phyloP scores from a whole-genome alignment of 2,113 vertebrate species.

The Morone saxatilis region DNA sequence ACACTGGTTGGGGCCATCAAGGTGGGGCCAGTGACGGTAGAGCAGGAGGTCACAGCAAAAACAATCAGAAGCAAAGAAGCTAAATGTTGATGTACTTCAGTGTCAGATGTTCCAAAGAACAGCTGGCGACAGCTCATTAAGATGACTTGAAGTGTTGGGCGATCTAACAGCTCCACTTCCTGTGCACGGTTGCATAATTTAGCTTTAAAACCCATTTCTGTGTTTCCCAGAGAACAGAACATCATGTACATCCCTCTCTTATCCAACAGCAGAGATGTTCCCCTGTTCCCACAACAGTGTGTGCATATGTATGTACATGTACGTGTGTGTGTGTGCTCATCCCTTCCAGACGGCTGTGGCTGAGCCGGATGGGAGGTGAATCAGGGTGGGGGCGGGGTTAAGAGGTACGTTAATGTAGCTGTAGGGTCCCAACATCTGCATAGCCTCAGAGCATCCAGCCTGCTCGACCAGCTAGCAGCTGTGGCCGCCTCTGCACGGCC shows the following conservation, averaged over 20 bases:
- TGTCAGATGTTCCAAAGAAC: not conserved
- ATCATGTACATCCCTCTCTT: not conserved
- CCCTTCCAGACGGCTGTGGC: conserved; percentile 23
- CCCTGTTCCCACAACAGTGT: not conserved
- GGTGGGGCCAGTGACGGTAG: accelerated
- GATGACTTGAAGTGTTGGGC: not conserved
- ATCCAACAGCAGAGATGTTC: not conserved
- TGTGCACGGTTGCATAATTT: not conserved
- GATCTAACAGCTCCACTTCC: not conserved
- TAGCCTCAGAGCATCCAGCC: conserved; percentile 53
- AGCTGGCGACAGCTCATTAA: not conserved
- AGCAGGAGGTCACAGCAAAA: not conserved
- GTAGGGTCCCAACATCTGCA: conserved; percentile 70
- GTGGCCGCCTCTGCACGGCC: conserved; percentile 50
- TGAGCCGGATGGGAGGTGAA: conserved; percentile 19
- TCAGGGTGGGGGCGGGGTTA: conserved; percentile 22
- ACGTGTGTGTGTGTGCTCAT: not conserved
- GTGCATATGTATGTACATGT: conserved; percentile 2
- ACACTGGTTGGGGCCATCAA: not conserved
- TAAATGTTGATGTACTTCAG: not conserved
- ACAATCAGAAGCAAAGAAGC: not conserved
- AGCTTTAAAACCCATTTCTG: not conserved
- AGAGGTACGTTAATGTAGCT: conserved; percentile 56
- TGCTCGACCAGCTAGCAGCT: conserved; percentile 58
- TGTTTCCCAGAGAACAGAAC: not conserved